Evolutionary conservation across 1,140 invertebrate genomes (phyloP).

Genomic region (Diplogasteroides magnus): DNA sequence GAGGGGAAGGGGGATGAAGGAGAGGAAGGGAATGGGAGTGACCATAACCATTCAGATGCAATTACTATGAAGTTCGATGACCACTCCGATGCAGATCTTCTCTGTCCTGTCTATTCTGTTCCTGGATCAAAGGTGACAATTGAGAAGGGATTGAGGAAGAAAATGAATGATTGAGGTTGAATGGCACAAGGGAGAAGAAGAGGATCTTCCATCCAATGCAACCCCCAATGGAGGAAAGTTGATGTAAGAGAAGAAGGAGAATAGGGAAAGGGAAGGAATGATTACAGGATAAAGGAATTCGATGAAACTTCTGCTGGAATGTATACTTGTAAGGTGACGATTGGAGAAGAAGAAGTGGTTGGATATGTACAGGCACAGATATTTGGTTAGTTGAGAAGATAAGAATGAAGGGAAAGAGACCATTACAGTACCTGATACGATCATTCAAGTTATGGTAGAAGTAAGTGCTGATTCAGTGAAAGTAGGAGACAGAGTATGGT

Average conservation of each 20-base stretch:
- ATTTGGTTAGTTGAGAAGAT: constrained; percentile 34
- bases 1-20: too few species aligned
- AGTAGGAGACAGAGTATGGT: constrained; percentile 51
- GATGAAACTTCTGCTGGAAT: constrained; percentile 44
- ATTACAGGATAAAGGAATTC: too few species aligned
- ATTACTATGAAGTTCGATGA: constrained; percentile 46
- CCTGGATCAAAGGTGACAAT: constrained; percentile 46
- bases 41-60: constrained; percentile 37
- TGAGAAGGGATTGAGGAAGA: background rate
- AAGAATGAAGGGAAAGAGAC: background rate
- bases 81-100: constrained; percentile 45
- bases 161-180: constrained; percentile 6
- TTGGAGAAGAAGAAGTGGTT: constrained; percentile 46
- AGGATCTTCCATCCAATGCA: constrained; percentile 44
- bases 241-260: constrained; percentile 25
- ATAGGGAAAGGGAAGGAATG: too few species aligned
- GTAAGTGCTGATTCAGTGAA: constrained; percentile 45
- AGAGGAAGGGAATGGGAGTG: background rate
- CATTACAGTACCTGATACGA: constrained; percentile 50
- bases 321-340: constrained; percentile 47
- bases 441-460: constrained; percentile 52
- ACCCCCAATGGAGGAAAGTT: constrained; percentile 45
- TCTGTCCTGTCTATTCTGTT: constrained; percentile 52
- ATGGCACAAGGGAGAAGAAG: constrained; percentile 38
- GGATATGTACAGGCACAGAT: constrained; percentile 54